These are phyloP conservation scores for rabbit (Oryctolagus cuniculus) DNA, from an alignment of 2,113 vertebrate genomes.

Conservation along the genomic window DNA sequence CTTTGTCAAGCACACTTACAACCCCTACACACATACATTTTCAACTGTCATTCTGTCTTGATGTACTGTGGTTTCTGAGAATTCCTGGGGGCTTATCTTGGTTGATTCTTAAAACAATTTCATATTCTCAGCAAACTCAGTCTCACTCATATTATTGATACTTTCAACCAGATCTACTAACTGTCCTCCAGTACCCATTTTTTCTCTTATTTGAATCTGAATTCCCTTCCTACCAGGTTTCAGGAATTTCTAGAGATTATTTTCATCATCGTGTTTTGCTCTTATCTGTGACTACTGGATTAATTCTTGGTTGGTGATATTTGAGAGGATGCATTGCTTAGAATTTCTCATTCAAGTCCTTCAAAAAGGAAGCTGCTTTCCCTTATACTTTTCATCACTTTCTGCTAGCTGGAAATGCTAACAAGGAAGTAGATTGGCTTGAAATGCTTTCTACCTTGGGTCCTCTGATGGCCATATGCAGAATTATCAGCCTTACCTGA, in stretches of 20 bases:
- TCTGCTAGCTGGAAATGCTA: neutral
- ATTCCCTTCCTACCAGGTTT: neutral
- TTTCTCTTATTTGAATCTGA: neutral
- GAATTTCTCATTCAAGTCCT: neutral
- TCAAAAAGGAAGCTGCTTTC: neutral
- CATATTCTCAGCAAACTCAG: constrained; percentile 44
- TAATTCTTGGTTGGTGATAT: constrained; percentile 19
- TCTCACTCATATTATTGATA: neutral
- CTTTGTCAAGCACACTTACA: neutral
- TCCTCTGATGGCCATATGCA: neutral
- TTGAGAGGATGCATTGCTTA: constrained; percentile 5
- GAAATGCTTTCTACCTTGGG: neutral
- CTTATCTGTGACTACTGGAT: neutral
- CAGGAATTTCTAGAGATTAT: neutral
- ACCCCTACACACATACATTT: neutral
- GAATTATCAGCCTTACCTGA: neutral
- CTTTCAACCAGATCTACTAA: constrained; percentile 5
- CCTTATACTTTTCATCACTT: neutral
- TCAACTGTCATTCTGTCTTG: neutral
- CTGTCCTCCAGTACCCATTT: neutral
- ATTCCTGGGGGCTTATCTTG: neutral
- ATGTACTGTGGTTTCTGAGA: neutral
- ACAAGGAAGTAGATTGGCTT: neutral
- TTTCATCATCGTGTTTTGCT: constrained; percentile 16
- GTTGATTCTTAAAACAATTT: neutral